Evolutionary conservation across 2,113 vertebrate genomes (phyloP), one percentile per base, ranked within the genome.

Genomic region (Nymphicus hollandicus): DNA sequence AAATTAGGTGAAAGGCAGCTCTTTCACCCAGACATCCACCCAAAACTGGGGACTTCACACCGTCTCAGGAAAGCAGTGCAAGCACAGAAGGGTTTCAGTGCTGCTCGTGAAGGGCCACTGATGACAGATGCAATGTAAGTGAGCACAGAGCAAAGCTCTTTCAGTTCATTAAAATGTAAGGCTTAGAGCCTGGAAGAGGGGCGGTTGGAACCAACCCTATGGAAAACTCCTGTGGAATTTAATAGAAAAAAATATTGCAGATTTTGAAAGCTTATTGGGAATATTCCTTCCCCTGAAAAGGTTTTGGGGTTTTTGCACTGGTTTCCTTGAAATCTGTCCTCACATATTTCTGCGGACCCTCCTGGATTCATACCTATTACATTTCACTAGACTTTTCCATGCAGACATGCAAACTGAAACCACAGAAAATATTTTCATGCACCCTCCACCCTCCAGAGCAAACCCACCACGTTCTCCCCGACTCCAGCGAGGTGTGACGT

Each of bases 351-450:
- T 94, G 86, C 52, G 70, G 92, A 84, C 88, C 77, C 90, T 94
- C 90, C 83, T 96, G 90, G 41, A 91, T 87, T 93, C 88, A 81
- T 78, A 94, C 69, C 69, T 93, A 77, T 84, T 95, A 81, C 80
- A 84, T 92, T 93, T 86, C 65, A 61, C 66, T 65, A 55, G 85
- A 78, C 50, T 93, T 95, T 95, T 96, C 93, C 76, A 90, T 76
- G 69, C 60, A 86, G 83, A 93, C 92, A 86, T 88, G 88, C 86
- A 96, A 93, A 88, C 80, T 94, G 90, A 97, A 97, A 93, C 95
- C 92, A 94, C 88, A 95, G 95, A 96, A 96, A 94, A 95, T 91
- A 92, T 92, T 96, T 96, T 93, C 69, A 84, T 94, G 77, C 86
- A 76, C 88, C 86, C 90, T 94, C 88, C 95, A 96, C 88, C 90